Evolutionary conservation across 2,888 invertebrate species (phyloP), one percentile per base, ranked within the genome.

Genomic region (Baronia brevicornis): DNA sequence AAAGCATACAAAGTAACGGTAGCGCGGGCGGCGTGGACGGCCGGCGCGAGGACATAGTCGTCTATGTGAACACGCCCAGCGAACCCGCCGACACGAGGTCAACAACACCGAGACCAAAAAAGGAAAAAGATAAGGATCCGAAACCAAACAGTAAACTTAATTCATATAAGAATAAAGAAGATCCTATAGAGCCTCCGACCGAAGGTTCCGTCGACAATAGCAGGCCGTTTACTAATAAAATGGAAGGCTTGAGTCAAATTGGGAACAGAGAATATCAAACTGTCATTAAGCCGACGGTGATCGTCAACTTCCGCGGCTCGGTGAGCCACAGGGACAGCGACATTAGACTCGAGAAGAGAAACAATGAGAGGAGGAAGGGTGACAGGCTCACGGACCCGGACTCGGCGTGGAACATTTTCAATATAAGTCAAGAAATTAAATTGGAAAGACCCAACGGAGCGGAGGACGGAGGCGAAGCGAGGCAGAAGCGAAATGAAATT

Each of bases 251-350:
- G 41, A 84, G 84, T 41, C 84, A 85, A 41, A 79, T 84, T 5
- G 84, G 84, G 0, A 67, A 84, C 39, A 63, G 82, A 17, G 80
- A 84, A 48, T 67, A 77, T 1, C 84, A 84, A 56, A 79, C 77
- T 19, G 75, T 84, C 0, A 57, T 84, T 0, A 84, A 82, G 39
- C 84, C 84, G 3, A 84, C 82, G 1, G 79, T 84, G 0, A 84
- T 84, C 12, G 73, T 85, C 0, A 84, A 84, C 33, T 67, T 85
- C 7, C 59, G 82, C 35, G 82, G 79, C 1, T 64, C 72, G 1
- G 68, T 84, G 1, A 70, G 52, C 28, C 68, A 82, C 28, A 60
- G 55, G 35, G 84, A 84, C 8, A 73, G 75, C 22, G 79, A 78
- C 17, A 72, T 80, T 7, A 63, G 48, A 44, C 48, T 84, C 1